Conservation (phyloP, 2,888 invertebrate species). For the Noctua fimbriata region DNA sequence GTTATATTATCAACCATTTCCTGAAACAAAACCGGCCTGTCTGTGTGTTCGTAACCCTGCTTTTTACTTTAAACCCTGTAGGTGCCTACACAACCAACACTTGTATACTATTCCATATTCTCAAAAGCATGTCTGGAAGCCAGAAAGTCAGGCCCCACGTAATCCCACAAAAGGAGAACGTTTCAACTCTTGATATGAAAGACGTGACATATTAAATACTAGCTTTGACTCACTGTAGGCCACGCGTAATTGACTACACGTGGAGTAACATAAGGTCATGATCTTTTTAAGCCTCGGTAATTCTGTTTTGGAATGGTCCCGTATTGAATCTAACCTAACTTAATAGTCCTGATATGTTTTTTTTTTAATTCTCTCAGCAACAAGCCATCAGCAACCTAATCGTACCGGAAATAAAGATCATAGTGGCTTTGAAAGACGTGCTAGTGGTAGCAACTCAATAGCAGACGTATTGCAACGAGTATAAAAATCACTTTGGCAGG, state of each 20-base stretch:
- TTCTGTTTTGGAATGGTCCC: not conserved
- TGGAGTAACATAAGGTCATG: not conserved
- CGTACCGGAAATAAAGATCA: not conserved
- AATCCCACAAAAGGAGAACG: conserved; percentile 46
- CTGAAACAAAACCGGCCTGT: not conserved
- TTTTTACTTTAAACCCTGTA: not conserved
- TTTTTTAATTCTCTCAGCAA: too few relatives aligned
- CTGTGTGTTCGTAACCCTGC: not conserved
- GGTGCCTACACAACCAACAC: not conserved
- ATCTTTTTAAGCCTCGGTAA: not conserved
- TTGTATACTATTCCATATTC: not conserved
- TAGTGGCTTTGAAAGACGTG: not conserved
- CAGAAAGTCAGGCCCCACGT: conserved; percentile 13
- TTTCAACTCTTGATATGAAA: conserved; percentile 31
- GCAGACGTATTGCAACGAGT: not conserved
- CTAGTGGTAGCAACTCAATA: not conserved
- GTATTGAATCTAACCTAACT: not conserved
- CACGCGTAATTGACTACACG: not conserved
- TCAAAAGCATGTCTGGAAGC: conserved; percentile 16
- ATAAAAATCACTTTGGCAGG: not conserved
- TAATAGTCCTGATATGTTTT: not conserved
- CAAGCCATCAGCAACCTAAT: not conserved
- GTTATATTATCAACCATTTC: not conserved
- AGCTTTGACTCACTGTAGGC: not conserved
- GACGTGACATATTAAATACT: conserved; percentile 37